A percentile compares a stretch with the other conserved stretches of the same genome.
These are phyloP conservation scores for Speoplatyrhinus poulsoni DNA, from an alignment of 2,113 vertebrate genomes.

Conservation along the genomic window DNA sequence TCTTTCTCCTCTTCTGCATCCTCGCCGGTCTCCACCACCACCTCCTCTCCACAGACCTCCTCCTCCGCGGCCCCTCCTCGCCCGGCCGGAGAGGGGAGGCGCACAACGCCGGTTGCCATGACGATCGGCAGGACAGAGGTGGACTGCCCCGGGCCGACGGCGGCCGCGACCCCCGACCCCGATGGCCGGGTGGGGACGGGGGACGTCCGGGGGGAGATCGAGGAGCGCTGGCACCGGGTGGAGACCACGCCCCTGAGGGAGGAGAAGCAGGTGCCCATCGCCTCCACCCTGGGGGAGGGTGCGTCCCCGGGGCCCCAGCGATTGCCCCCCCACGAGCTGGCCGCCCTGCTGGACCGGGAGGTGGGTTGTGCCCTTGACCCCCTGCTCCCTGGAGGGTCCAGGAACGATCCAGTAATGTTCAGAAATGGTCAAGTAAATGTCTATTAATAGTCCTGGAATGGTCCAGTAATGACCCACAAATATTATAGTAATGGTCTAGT, in stretches of 20 bases:
- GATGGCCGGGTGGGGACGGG: slow-evolving; percentile 13
- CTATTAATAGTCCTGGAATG: too few relatives aligned
- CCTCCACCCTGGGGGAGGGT: slow-evolving; percentile 72
- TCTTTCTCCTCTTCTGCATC: slow-evolving; percentile 51
- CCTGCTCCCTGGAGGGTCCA: too few relatives aligned
- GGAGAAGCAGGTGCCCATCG: slow-evolving; percentile 94
- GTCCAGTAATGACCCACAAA: too few relatives aligned
- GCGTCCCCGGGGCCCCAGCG: slow-evolving; percentile 69
- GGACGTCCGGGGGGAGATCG: slow-evolving; percentile 89
- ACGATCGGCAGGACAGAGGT: slow-evolving; percentile 84
- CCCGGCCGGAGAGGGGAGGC: slow-evolving; percentile 67
- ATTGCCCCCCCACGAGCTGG: slow-evolving; percentile 81
- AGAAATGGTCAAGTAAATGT: too few relatives aligned
- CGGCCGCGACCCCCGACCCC: slow-evolving; percentile 25
- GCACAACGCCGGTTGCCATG: slow-evolving; percentile 45
- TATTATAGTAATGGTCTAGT: too few relatives aligned
- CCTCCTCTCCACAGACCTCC: slow-evolving; percentile 52
- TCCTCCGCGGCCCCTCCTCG: slow-evolving; percentile 44
- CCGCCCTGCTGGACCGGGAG: slow-evolving; percentile 90
- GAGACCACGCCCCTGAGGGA: slow-evolving; percentile 93
- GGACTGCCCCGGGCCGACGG: slow-evolving; percentile 66
- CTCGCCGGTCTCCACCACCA: slow-evolving; percentile 56
- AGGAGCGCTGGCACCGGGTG: slow-evolving; percentile 96
- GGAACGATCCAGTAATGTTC: too few relatives aligned
- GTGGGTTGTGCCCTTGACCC: slow-evolving; percentile 60